These are phyloP conservation scores for Melolontha melolontha DNA, from an alignment of 2,888 invertebrate genomes.

Conservation along the genomic window DNA sequence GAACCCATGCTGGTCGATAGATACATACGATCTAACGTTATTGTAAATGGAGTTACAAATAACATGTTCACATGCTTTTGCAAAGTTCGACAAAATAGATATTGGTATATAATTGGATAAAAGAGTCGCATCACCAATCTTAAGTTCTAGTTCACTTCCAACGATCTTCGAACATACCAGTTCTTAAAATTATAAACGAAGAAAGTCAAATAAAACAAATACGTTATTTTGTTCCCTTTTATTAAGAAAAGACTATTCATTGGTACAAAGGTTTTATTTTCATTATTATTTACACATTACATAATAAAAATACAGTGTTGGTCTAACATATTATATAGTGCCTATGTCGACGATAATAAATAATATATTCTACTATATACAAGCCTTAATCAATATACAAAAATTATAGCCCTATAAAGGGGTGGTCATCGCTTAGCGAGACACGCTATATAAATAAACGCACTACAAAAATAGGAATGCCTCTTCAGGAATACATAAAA, in stretches of 20 bases:
- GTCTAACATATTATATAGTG: conserved; percentile 35
- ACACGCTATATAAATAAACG: conserved; percentile 36
- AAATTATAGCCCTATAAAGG: conserved; percentile 30
- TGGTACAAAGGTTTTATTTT: conserved; percentile 57
- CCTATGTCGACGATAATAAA: conserved; percentile 43
- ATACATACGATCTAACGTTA: no score
- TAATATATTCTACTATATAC: conserved; percentile 38
- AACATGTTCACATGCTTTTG: no score
- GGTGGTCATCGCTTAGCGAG: conserved; percentile 33
- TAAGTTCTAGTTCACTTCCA: no score
- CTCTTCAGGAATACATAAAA: conserved; percentile 27
- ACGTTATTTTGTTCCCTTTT: conserved; percentile 45
- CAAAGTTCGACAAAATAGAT: no score
- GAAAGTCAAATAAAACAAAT: conserved; percentile 7
- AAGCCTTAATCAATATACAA: conserved; percentile 38
- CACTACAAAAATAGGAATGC: conserved; percentile 43
- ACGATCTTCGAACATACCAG: no score
- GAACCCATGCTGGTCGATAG: no score
- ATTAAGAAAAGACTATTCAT: conserved; percentile 57
- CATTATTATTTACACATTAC: conserved; percentile 48
- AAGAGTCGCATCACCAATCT: no score
- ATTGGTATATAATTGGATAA: no score
- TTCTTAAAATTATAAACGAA: no score
- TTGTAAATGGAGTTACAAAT: no score
- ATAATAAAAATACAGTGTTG: conserved; percentile 49